These are phyloP conservation scores for Grantiella picta DNA, from an alignment of 2,113 vertebrate genomes.

Conservation along the genomic window DNA sequence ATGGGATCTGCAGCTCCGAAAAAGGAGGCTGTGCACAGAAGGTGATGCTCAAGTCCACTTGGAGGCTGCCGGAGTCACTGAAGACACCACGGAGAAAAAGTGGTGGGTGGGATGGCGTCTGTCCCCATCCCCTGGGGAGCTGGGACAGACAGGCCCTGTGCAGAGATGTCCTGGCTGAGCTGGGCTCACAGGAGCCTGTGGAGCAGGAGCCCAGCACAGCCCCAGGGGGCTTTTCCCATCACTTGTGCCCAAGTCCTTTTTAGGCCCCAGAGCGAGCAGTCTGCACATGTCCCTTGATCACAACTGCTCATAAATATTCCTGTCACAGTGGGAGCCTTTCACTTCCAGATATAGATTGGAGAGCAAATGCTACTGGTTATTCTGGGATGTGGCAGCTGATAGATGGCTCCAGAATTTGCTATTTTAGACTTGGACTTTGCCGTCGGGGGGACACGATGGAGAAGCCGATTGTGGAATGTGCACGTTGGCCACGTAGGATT, in stretches of 20 bases:
- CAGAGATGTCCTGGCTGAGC: background rate
- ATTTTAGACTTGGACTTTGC: slow-evolving; percentile 14
- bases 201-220: background rate
- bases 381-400: slow-evolving; percentile 35
- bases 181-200: fast-evolving
- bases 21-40: background rate
- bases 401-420: slow-evolving; percentile 5
- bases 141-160: background rate
- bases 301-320: slow-evolving; percentile 8
- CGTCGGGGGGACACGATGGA: background rate
- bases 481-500: background rate
- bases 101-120: background rate
- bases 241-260: background rate
- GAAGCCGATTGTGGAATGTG: background rate
- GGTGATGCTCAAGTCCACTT: background rate
- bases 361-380: slow-evolving; percentile 28
- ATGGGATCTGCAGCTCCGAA: background rate
- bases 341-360: slow-evolving; percentile 56
- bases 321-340: background rate
- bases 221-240: background rate
- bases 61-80: background rate
- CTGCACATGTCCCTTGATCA: background rate
- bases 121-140: background rate
- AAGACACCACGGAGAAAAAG: background rate
- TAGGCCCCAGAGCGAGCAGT: background rate